phyloP scores from a whole-genome alignment of 2,888 invertebrate species.

The Stenoptilia bipunctidactyla region DNA sequence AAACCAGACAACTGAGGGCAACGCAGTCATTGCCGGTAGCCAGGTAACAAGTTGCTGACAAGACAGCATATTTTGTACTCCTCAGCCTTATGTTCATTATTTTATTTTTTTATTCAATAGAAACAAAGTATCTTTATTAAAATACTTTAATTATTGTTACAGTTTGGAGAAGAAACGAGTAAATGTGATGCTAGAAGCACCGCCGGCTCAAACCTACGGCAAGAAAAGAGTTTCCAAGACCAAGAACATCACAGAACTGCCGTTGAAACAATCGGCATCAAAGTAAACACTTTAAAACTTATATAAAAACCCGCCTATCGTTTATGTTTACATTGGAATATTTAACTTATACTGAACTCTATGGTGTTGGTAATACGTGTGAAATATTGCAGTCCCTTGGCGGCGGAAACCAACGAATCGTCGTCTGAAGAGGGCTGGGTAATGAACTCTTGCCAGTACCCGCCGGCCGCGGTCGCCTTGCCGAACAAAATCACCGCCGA shows the following conservation, averaged over 20 bases:
- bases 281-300: conserved; percentile 19
- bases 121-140: too few relatives aligned
- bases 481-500: conserved; percentile 60
- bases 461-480: conserved; percentile 34
- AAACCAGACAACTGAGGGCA: conserved; percentile 51
- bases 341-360: too few relatives aligned
- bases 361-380: too few relatives aligned
- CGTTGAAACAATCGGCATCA: conserved; percentile 26
- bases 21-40: conserved; percentile 57
- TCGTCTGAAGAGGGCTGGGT: conserved; percentile 45
- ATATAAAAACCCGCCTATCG: too few relatives aligned
- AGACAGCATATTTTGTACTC: too few relatives aligned
- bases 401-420: conserved; percentile 29
- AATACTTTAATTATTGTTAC: conserved; percentile 7
- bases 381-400: conserved; percentile 19
- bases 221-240: conserved; percentile 46
- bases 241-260: conserved; percentile 34
- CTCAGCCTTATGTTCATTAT: too few relatives aligned
- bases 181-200: conserved; percentile 25
- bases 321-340: too few relatives aligned
- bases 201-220: conserved; percentile 33
- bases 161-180: conserved; percentile 37
- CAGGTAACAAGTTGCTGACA: conserved; percentile 19
- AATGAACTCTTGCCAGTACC: conserved; percentile 32
- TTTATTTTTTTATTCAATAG: too few relatives aligned